phyloP scores from a whole-genome alignment of 1,140 invertebrate species.

The Lamellibrachia luymesi region DNA sequence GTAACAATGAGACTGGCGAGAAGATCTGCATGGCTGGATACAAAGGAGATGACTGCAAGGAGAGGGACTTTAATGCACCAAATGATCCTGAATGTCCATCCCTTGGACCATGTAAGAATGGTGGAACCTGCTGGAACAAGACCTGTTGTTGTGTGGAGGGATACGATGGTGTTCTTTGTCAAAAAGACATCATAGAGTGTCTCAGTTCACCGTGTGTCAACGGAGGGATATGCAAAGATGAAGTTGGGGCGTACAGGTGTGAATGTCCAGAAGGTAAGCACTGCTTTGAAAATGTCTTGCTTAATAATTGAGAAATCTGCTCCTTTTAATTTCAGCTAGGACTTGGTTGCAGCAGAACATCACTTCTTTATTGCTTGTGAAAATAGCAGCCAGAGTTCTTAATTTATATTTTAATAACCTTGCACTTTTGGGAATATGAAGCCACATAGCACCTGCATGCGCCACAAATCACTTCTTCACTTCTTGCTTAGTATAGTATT shows the following conservation, averaged over 20 bases:
- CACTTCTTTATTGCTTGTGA: too few relatives aligned
- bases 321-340: not conserved
- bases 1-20: not conserved
- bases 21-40: not conserved
- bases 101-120: not conserved
- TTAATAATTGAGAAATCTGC: not conserved
- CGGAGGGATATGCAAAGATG: conserved; percentile 5
- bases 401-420: too few relatives aligned
- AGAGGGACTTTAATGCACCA: not conserved
- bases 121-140: not conserved
- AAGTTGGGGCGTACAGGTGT: not conserved
- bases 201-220: not conserved
- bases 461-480: not conserved
- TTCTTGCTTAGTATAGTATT: not conserved
- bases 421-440: not conserved
- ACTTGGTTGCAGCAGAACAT: too few relatives aligned
- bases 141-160: conserved; percentile 16
- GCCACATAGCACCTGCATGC: not conserved
- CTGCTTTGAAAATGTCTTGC: not conserved
- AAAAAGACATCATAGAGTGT: conserved; percentile 4
- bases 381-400: too few relatives aligned
- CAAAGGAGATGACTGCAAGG: not conserved
- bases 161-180: not conserved
- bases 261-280: not conserved
- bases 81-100: conserved; percentile 11